phyloP scores from a whole-genome alignment of 2,888 invertebrate genomes.

The Trichopoda pennipes region DNA sequence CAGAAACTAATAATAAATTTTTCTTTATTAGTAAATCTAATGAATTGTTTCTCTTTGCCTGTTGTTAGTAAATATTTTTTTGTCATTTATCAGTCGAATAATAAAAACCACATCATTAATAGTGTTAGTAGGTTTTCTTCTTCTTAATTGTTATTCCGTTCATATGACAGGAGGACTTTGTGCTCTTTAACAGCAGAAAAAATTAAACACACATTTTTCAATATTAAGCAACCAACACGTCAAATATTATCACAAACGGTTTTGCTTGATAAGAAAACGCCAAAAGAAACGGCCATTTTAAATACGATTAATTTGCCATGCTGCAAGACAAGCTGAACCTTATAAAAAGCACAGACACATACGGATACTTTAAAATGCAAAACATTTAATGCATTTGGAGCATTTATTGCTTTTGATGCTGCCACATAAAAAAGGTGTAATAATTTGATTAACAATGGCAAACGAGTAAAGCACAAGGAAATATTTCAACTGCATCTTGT shows the following conservation, averaged over 20 bases:
- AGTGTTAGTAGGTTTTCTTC: slow-evolving; percentile 5
- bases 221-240: slow-evolving; percentile 64
- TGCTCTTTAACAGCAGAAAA: slow-evolving; percentile 27
- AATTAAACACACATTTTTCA: slow-evolving; percentile 57
- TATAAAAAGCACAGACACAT: neutral
- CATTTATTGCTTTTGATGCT: slow-evolving; percentile 23
- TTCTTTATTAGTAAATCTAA: neutral
- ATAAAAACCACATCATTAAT: slow-evolving; percentile 60
- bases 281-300: slow-evolving; percentile 55
- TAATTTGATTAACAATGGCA: slow-evolving; percentile 42
- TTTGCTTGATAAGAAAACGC: slow-evolving; percentile 74
- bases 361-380: neutral
- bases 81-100: slow-evolving; percentile 23
- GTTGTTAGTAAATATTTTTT: neutral
- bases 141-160: slow-evolving; percentile 1
- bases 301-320: slow-evolving; percentile 30
- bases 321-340: neutral
- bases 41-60: neutral
- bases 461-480: neutral
- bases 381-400: slow-evolving; percentile 15
- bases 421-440: slow-evolving; percentile 32
- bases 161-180: slow-evolving; percentile 61
- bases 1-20: slow-evolving; percentile 71
- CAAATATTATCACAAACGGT: slow-evolving; percentile 74
- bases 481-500: neutral